A percentile compares a stretch with the other conserved stretches of the same genome.
phyloP scores from a whole-genome alignment of 37 sponge, comb jelly and placozoan genomes.

The Ianthella basta region DNA sequence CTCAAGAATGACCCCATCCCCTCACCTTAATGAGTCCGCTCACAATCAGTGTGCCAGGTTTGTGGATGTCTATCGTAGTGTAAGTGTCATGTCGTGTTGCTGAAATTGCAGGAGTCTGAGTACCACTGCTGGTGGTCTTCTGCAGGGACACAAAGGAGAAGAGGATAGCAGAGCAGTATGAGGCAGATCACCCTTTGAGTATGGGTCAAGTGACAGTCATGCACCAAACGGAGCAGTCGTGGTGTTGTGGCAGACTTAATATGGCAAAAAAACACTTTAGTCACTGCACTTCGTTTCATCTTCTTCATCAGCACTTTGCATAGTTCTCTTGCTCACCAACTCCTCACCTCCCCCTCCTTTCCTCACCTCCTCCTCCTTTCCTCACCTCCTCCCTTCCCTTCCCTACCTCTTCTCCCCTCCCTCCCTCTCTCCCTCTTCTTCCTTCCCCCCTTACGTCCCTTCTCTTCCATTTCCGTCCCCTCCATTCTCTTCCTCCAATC shows the following conservation, averaged over 20 bases:
- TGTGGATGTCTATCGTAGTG: constrained; percentile 22
- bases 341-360: neutral
- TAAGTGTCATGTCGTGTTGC: neutral
- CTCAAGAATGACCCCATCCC: neutral
- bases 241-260: too few species aligned
- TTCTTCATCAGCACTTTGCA: neutral
- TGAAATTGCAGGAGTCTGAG: neutral
- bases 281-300: too few species aligned
- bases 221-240: too few species aligned
- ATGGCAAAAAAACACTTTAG: too few species aligned
- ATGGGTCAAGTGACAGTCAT: neutral
- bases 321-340: neutral
- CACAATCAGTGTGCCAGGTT: constrained; percentile 26
- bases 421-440: neutral
- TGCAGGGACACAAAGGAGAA: neutral
- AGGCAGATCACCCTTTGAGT: too few species aligned
- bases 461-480: too few species aligned
- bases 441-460: too few species aligned
- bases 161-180: too few species aligned
- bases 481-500: too few species aligned
- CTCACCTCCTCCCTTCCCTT: neutral
- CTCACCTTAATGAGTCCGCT: constrained; percentile 31
- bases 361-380: neutral
- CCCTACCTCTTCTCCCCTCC: neutral
- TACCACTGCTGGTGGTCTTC: neutral